Percentiles rank a stretch among this genome's conserved stretches.
phyloP scores from a whole-genome alignment of 2,113 vertebrate species.

The Saccopteryx leptura region DNA sequence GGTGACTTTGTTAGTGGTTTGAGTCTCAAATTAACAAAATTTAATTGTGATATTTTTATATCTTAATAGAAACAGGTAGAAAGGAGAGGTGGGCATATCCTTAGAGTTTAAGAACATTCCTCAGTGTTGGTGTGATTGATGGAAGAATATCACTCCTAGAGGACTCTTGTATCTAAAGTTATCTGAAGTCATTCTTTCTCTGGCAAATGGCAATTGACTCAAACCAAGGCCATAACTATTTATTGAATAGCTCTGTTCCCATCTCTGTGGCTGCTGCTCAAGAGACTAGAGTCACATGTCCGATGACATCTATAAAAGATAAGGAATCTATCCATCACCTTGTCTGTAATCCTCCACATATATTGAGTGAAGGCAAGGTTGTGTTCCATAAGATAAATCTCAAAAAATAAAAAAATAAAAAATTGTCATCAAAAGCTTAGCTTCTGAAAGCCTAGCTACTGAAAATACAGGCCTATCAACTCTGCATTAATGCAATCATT shows the following conservation, averaged over 20 bases:
- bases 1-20: background rate
- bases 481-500: background rate
- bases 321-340: constrained; percentile 10
- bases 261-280: background rate
- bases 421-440: background rate
- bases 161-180: background rate
- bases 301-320: background rate
- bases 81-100: background rate
- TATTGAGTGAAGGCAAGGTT: background rate
- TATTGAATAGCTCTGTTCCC: background rate
- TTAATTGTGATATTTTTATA: background rate
- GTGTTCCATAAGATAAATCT: background rate
- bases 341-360: background rate
- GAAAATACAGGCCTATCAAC: background rate
- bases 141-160: background rate
- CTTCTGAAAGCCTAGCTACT: background rate
- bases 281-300: background rate
- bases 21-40: background rate
- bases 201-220: background rate
- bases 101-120: too few species aligned
- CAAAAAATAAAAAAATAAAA: background rate
- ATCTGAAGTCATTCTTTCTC: background rate
- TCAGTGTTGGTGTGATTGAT: background rate
- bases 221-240: background rate
- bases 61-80: background rate